Base-by-base conservation (phyloP, 2,888 invertebrate genomes). In the Pemphredon lugubris region DNA sequence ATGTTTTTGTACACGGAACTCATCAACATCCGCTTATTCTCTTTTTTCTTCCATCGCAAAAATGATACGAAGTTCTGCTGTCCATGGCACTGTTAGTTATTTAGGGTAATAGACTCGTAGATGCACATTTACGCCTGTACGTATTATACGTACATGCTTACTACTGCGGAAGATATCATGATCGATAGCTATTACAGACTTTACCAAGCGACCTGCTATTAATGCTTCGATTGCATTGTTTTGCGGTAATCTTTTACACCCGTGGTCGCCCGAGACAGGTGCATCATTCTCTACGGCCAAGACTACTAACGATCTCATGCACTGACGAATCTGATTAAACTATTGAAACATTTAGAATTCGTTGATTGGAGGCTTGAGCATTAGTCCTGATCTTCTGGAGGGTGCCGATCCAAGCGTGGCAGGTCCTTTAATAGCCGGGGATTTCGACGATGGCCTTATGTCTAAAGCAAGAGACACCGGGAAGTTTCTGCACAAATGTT, bases 401-500 rank as follows among this genome's bases (percentile, higher is more conserved):
- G 89, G 89, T 48, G 89, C 87, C 40, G 89, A 89, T 63, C 87
- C 87, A 30, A 89, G 87, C 67, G 86, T 90, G 39, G 89, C 86
- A 26, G 80, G 83, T 37, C 83, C 85, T 37, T 80, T 90, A 34
- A 66, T 89, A 45, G 86, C 89, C 39, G 91, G 92, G 0, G 91
- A 92, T 74, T 90, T 92, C 73, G 95, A 96, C 85, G 96, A 97
- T 86, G 94, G 94, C 75, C 92, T 97, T 79, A 96, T 98, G 92
- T 95, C 95, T 63, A 93, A 95, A 78, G 98, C 98, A 14, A 95
- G 98, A 90, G 95, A 95, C 87, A 94, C 95, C 72, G 97, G 98
- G 45, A 94, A 94, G 86, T 94, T 94, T 84, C 93, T 98, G 67
- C 97, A 95, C 86, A 92, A 93, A 55, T 92, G 93, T 80, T 91